These are phyloP conservation scores for Dermatemys mawii DNA, from an alignment of 2,113 vertebrate genomes.

Conservation along the genomic window DNA sequence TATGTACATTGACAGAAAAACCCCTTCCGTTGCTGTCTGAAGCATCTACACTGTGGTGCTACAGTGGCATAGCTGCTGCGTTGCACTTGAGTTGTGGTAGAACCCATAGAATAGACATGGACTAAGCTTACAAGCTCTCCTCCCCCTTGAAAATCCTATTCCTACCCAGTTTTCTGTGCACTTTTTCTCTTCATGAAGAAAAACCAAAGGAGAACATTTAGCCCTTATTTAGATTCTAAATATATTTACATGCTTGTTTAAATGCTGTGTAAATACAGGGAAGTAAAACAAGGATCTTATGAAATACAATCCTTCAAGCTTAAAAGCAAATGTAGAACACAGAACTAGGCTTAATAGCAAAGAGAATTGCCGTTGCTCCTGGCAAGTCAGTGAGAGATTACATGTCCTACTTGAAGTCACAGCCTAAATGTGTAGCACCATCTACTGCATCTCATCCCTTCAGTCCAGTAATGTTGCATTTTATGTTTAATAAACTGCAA, in stretches of 20 bases:
- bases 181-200: not conserved
- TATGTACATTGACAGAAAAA: not conserved
- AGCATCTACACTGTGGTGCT: not conserved
- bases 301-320: not conserved
- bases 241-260: slow-evolving; percentile 39
- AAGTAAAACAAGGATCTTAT: slow-evolving; percentile 58
- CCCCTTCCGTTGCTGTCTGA: not conserved
- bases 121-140: not conserved
- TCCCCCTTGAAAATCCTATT: not conserved
- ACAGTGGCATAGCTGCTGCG: not conserved
- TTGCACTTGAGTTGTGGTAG: not conserved
- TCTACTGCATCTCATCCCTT: slow-evolving; percentile 60
- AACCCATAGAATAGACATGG: not conserved
- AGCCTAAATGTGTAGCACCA: slow-evolving; percentile 64
- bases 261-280: slow-evolving; percentile 3
- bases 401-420: slow-evolving; percentile 61
- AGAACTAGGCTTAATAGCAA: slow-evolving; percentile 45
- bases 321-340: slow-evolving; percentile 51
- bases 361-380: slow-evolving; percentile 40
- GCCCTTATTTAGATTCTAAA: not conserved
- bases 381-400: slow-evolving; percentile 70
- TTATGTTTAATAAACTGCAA: slow-evolving; percentile 66
- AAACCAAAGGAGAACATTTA: not conserved
- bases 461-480: slow-evolving; percentile 50
- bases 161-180: not conserved